A percentile compares a stretch with the other conserved stretches of the same genome.
Conservation (phyloP, 2,797 vertebrate species). For the Perdix hodgsoniae region DNA sequence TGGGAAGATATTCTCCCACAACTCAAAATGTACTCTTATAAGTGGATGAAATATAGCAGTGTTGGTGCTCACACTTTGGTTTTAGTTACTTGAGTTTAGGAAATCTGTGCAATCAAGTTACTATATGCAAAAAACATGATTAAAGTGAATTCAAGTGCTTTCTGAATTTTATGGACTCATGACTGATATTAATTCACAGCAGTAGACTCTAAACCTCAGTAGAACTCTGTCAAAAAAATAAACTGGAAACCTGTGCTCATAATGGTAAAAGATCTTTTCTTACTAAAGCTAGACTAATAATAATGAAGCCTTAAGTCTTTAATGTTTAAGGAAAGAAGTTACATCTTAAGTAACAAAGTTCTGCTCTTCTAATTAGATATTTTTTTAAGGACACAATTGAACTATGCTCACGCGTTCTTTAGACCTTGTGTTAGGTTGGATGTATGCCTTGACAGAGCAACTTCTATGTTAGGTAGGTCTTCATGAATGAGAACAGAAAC, state of each 20-base stretch:
- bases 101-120: slow-evolving; percentile 64
- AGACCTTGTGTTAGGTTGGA: not conserved
- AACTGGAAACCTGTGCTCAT: slow-evolving; percentile 41
- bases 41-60: slow-evolving; percentile 59
- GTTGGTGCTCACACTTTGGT: slow-evolving; percentile 8
- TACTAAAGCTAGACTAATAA: not conserved
- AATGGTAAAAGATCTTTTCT: slow-evolving; percentile 45
- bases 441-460: not conserved
- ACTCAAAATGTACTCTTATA: not conserved
- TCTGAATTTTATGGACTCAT: slow-evolving; percentile 61
- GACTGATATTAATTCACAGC: slow-evolving; percentile 68
- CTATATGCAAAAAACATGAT: slow-evolving; percentile 60
- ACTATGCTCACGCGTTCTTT: not conserved
- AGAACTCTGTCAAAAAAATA: slow-evolving; percentile 38
- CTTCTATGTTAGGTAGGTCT: not conserved
- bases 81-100: slow-evolving; percentile 61
- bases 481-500: not conserved
- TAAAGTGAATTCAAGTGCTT: slow-evolving; percentile 6
- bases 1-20: too few relatives aligned
- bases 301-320: not conserved
- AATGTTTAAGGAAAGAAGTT: not conserved
- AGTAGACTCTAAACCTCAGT: slow-evolving; percentile 33
- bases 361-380: not conserved
- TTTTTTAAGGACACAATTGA: too few relatives aligned
- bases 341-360: not conserved